Conservation (phyloP, 2,888 invertebrate genomes). For the Tenthredo mesomela region DNA sequence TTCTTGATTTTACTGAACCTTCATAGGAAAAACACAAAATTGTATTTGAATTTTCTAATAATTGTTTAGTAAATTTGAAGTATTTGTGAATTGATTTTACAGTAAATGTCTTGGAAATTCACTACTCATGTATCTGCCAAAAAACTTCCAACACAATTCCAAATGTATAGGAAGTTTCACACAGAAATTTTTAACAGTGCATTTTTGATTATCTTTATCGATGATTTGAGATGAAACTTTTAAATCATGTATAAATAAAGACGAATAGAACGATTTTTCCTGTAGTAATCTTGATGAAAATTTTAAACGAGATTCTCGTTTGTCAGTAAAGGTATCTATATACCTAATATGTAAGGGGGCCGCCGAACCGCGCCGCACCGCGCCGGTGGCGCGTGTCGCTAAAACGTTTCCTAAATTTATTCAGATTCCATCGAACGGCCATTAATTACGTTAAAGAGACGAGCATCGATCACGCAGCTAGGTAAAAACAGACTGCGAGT, state of each 20-base stretch:
- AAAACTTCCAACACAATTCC: no score
- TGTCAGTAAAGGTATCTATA: background rate
- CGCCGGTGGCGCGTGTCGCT: slow-evolving; percentile 24
- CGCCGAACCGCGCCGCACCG: background rate
- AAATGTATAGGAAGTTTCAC: no score
- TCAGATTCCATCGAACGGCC: slow-evolving; percentile 37
- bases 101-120: no score
- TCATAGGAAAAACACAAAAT: no score
- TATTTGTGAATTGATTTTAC: no score
- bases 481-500: background rate
- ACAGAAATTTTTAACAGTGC: no score
- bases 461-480: slow-evolving; percentile 47
- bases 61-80: no score
- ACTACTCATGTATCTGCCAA: no score
- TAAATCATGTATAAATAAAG: background rate
- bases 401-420: slow-evolving; percentile 44
- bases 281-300: background rate
- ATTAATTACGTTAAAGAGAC: slow-evolving; percentile 51
- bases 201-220: no score
- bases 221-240: no score
- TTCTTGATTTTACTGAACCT: no score
- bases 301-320: slow-evolving; percentile 3
- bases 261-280: background rate
- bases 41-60: no score
- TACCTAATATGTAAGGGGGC: background rate